These are phyloP conservation scores for Channallabes apus DNA, from an alignment of 2,797 vertebrate species.

Conservation along the genomic window DNA sequence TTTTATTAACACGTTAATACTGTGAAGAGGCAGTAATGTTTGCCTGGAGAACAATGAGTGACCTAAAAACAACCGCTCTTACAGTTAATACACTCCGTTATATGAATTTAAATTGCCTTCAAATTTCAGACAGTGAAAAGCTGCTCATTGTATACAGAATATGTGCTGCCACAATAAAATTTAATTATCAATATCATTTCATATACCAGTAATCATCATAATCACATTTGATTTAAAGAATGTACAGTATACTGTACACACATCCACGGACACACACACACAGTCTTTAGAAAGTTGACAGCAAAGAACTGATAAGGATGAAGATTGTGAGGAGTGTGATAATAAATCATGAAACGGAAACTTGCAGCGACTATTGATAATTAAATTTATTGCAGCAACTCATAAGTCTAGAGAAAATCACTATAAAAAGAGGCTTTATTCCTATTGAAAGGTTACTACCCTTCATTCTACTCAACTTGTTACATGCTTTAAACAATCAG, in stretches of 20 bases:
- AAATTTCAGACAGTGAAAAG: background rate
- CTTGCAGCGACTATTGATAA: background rate
- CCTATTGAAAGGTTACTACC: background rate
- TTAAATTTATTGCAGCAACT: too few species aligned
- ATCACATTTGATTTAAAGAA: too few species aligned
- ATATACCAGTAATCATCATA: too few species aligned
- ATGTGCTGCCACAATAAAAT: background rate
- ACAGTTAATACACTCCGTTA: background rate
- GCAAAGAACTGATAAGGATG: background rate
- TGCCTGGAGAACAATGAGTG: constrained; percentile 13
- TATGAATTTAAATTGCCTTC: background rate
- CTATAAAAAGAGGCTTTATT: background rate
- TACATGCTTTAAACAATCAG: background rate
- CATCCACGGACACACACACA: too few species aligned
- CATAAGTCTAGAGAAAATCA: background rate
- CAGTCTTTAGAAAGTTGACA: background rate
- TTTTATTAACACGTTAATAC: constrained; percentile 23
- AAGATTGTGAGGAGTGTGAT: background rate
- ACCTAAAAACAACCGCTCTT: constrained; percentile 2
- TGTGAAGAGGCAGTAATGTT: constrained; percentile 4
- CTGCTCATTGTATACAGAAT: background rate
- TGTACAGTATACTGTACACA: too few species aligned
- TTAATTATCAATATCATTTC: too few species aligned
- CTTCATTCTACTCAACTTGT: background rate
- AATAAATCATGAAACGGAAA: background rate